Conservation (phyloP, 2,113 vertebrate species). For the Isurus oxyrinchus region DNA sequence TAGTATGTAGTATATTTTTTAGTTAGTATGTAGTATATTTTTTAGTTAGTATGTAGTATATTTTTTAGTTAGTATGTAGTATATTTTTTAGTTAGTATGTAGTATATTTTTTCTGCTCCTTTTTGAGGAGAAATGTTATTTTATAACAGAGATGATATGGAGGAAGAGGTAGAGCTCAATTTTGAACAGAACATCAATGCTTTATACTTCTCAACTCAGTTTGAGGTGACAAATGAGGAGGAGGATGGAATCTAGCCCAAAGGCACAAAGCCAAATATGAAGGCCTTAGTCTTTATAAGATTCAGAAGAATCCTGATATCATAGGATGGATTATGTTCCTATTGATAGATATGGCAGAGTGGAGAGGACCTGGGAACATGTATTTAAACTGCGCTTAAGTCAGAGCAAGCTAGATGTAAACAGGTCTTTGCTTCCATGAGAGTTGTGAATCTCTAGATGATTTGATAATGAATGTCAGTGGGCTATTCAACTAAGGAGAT, state of each 20-base stretch:
- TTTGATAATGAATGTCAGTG: background rate
- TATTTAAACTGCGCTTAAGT: background rate
- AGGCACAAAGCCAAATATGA: background rate
- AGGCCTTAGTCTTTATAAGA: background rate
- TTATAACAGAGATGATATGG: background rate
- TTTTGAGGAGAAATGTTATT: background rate
- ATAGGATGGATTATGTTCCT: background rate
- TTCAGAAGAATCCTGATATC: background rate
- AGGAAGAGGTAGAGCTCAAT: background rate
- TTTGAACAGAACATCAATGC: background rate
- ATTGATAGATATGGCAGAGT: background rate
- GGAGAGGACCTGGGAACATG: background rate
- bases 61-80: too few species aligned
- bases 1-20: too few species aligned
- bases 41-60: background rate
- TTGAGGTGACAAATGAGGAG: background rate
- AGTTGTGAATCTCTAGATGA: background rate
- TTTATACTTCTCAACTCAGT: background rate
- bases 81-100: too few species aligned
- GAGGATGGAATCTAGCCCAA: background rate
- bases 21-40: too few species aligned
- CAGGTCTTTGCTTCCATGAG: background rate
- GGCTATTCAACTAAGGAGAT: background rate
- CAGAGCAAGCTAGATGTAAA: background rate
- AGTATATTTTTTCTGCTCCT: background rate